Conservation (phyloP, 2,113 vertebrate species). For the Ornithorhynchus anatinus region DNA sequence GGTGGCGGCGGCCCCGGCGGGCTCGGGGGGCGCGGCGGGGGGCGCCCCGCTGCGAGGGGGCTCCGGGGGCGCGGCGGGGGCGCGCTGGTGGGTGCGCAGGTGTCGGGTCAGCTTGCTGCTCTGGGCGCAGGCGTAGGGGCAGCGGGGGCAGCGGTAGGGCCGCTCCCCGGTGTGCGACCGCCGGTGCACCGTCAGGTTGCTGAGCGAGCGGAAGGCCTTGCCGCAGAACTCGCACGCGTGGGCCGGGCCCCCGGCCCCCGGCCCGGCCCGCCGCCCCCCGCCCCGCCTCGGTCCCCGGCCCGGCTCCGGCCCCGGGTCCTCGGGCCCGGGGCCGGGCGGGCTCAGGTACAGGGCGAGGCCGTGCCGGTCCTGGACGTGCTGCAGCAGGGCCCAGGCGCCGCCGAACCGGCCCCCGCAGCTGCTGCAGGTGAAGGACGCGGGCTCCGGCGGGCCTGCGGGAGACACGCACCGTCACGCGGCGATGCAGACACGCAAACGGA, state of each 20-base stretch:
- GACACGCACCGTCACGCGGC: too few relatives aligned
- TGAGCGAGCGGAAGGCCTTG: slow-evolving; percentile 86
- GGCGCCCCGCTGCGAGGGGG: slow-evolving; percentile 59
- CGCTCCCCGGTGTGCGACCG: slow-evolving; percentile 85
- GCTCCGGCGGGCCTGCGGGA: slow-evolving; percentile 22
- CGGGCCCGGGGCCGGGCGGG: background rate
- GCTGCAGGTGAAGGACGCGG: slow-evolving; percentile 36
- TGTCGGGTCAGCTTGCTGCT: slow-evolving; percentile 88
- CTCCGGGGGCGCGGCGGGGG: background rate
- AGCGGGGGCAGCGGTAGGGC: slow-evolving; percentile 80
- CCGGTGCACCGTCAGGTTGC: slow-evolving; percentile 88
- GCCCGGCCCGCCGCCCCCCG: background rate
- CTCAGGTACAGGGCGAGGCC: slow-evolving; percentile 60
- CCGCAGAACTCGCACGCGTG: slow-evolving; percentile 80
- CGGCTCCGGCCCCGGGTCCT: slow-evolving; percentile 15
- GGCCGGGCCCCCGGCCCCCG: slow-evolving; percentile 12
- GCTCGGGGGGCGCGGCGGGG: slow-evolving; percentile 72
- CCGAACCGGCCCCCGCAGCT: slow-evolving; percentile 44
- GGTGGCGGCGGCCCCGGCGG: slow-evolving; percentile 37
- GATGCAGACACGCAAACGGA: too few relatives aligned
- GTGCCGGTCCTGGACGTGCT: slow-evolving; percentile 52
- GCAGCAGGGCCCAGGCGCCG: slow-evolving; percentile 42
- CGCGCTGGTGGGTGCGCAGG: slow-evolving; percentile 83
- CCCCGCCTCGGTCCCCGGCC: rapidly evolving
- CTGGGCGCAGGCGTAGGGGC: slow-evolving; percentile 81